Base-by-base conservation (phyloP, 2,113 vertebrate genomes). In the Rhinolophus sinicus region DNA sequence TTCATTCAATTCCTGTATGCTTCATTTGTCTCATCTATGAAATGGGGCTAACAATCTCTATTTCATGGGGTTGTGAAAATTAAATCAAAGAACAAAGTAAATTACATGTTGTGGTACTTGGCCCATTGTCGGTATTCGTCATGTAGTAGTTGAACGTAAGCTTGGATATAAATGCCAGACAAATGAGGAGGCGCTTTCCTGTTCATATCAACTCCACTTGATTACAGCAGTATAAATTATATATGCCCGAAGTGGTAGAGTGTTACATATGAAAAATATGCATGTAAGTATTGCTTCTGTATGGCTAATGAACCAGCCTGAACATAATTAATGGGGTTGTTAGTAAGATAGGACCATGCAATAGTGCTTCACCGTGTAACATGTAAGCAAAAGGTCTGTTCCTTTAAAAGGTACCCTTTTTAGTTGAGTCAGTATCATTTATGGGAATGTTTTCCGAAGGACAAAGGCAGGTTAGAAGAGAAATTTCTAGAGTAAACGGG, bases 241-340 rank as follows among this genome's bases (percentile, higher is more conserved):
- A 52, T 72, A 85, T 85, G 30, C 21, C 6, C 58, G 40, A 76
- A 69, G 30, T 78, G 47, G 12, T 72, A 16, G 13, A 73, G 72
- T 84, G 16, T 93, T 94, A 94, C 90, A 88, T 95, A 93, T 93
- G 44, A 2, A 73, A 94, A 95, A 72, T 93, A 80, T 75, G 18
- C 44, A 81, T 28, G 6, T 86, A 90, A 12, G 15, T 86, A 30
- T 80, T 73, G 15, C 26, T 77, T 77, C 12, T 54, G 8, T 81
- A 2, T 85, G 60, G n/a, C 40, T 94, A 81, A 75, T 72, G 60
- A 85, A 76, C 26, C 21, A 92, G 76, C 40, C 38, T 67, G n/a
- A 86, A n/a, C 33, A 47, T 90, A 92, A 85, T 93, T 84, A 90
- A 73, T 84, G 40, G 62, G 40, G 19, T 22, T 35, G 3, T 86